phyloP scores from a whole-genome alignment of 2,797 vertebrate species.

The Rhinophrynus dorsalis region DNA sequence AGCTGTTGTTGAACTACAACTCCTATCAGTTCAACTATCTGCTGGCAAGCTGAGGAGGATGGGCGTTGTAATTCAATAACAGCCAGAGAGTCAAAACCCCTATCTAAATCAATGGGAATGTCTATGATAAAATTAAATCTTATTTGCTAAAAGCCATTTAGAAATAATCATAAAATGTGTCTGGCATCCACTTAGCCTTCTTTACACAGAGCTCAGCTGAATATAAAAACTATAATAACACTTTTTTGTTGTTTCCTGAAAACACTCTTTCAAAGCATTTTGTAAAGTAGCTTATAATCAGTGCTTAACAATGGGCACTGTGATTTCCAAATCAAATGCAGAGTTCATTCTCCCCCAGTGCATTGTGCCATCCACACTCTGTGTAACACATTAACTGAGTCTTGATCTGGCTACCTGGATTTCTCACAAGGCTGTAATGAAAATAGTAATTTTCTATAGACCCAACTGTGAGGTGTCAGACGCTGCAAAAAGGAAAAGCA shows the following conservation, averaged over 20 bases:
- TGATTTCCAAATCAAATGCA: constrained; percentile 16
- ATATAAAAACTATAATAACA: not conserved
- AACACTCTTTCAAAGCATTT: not conserved
- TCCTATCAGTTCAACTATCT: too few relatives aligned
- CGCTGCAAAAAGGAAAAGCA: constrained; percentile 26
- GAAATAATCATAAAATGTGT: too few relatives aligned
- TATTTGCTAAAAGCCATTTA: too few relatives aligned
- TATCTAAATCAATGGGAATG: too few relatives aligned
- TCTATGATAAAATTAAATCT: too few relatives aligned
- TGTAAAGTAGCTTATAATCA: not conserved
- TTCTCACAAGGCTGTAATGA: constrained; percentile 17
- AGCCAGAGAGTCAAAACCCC: too few relatives aligned
- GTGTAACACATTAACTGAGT: not conserved
- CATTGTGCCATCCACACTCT: not conserved
- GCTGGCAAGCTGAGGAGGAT: too few relatives aligned
- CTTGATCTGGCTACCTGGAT: constrained; percentile 1
- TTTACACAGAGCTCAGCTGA: too few relatives aligned
- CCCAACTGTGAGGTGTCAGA: constrained; percentile 27
- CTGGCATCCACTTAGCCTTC: too few relatives aligned
- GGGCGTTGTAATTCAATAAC: too few relatives aligned
- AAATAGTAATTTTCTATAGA: constrained; percentile 48
- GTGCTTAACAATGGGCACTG: constrained; percentile 3
- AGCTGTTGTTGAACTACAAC: too few relatives aligned
- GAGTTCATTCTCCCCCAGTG: not conserved
- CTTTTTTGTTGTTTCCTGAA: not conserved